phyloP scores from a whole-genome alignment of 2,797 vertebrate genomes.

The Phalanger gymnotis region DNA sequence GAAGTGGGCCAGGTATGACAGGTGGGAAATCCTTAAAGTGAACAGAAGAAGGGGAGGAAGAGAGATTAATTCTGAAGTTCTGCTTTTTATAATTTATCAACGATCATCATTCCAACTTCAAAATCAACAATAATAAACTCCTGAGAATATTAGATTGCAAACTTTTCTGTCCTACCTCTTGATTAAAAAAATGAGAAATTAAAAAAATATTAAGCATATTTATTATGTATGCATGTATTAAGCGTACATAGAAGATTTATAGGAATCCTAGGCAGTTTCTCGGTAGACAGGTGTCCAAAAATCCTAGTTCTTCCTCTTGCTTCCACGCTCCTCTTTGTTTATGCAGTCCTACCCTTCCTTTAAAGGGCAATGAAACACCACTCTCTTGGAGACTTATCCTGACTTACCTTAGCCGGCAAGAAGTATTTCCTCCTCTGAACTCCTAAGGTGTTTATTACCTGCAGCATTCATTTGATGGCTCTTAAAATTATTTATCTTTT shows the following conservation, averaged over 20 bases:
- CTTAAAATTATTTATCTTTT: too few species aligned
- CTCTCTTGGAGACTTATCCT: too few species aligned
- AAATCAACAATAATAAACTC: background rate
- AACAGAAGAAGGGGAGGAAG: background rate
- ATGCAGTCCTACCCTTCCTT: too few species aligned
- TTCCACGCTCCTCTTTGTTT: background rate
- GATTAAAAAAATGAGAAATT: background rate
- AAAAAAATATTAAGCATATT: background rate
- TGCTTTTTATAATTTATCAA: background rate
- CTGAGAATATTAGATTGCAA: background rate
- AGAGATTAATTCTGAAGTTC: conserved; percentile 20
- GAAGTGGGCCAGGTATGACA: background rate
- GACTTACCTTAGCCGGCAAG: background rate
- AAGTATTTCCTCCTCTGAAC: background rate
- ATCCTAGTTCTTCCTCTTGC: background rate
- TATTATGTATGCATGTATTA: too few species aligned
- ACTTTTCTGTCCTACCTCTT: background rate
- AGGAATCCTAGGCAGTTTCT: background rate
- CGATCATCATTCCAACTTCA: background rate
- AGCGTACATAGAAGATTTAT: background rate
- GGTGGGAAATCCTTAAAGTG: conserved; percentile 44
- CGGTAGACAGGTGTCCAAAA: background rate
- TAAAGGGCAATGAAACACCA: too few species aligned
- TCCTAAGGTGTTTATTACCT: background rate
- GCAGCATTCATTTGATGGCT: too few species aligned